phyloP scores from a whole-genome alignment of 2,113 vertebrate genomes.

The Pterocles gutturalis region DNA sequence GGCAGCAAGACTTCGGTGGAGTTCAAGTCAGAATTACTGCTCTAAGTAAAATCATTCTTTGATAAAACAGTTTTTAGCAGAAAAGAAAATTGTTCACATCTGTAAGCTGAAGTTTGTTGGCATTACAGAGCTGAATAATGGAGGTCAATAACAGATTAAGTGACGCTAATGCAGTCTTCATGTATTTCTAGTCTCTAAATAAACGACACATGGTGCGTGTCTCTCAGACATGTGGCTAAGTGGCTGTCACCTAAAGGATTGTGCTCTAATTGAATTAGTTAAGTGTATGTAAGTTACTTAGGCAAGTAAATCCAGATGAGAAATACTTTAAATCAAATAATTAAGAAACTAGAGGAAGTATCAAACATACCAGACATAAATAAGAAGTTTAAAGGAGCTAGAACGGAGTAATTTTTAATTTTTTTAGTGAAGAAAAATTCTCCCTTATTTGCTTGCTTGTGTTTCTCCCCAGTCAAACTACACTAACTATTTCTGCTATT shows the following conservation, averaged over 20 bases:
- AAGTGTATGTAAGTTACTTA: neutral
- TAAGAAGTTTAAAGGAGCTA: neutral
- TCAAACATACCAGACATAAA: neutral
- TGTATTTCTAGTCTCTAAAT: neutral
- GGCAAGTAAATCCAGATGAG: neutral
- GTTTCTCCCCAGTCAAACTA: neutral
- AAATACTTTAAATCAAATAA: neutral
- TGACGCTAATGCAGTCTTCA: neutral
- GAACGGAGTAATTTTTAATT: neutral
- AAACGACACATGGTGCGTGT: rapidly evolving
- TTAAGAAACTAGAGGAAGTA: neutral
- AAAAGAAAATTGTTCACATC: neutral
- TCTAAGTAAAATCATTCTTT: neutral
- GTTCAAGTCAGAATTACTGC: neutral
- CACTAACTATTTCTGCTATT: neutral
- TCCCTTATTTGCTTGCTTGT: neutral
- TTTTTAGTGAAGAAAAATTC: neutral
- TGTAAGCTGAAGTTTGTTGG: neutral
- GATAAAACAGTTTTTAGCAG: neutral
- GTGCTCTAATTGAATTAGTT: neutral
- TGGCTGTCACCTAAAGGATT: neutral
- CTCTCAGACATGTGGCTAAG: neutral
- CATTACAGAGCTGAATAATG: neutral
- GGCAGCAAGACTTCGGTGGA: neutral
- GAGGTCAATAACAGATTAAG: neutral